Evolutionary conservation across 2,888 invertebrate genomes (phyloP).

Genomic region (Trissolcus brochymenae): DNA sequence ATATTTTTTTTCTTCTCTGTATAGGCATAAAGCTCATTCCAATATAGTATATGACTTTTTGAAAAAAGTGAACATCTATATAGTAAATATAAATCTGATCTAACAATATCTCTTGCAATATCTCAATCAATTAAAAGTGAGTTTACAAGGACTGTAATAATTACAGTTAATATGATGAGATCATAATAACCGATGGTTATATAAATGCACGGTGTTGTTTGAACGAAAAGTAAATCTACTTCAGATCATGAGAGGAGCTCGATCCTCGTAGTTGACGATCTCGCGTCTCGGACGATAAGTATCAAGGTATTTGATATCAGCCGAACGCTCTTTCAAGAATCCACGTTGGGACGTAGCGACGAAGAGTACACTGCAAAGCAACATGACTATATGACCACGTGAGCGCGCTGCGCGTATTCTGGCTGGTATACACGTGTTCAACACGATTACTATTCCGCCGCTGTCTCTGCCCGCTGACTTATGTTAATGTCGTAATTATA

Average conservation of each 20-base stretch:
- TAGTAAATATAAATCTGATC: background rate
- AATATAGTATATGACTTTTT: too few species aligned
- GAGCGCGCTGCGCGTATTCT: slow-evolving; percentile 50
- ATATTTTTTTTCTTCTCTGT: too few species aligned
- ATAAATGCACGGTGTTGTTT: slow-evolving; percentile 35
- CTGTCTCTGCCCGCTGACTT: slow-evolving; percentile 73
- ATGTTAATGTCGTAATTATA: slow-evolving; percentile 77
- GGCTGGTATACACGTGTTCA: slow-evolving; percentile 69
- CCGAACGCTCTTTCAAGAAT: slow-evolving; percentile 58
- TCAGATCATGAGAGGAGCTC: slow-evolving; percentile 55
- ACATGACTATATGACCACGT: slow-evolving; percentile 54
- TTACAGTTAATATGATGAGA: slow-evolving; percentile 14
- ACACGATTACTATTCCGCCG: slow-evolving; percentile 74
- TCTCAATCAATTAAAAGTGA: slow-evolving; percentile 31
- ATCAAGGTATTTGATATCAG: slow-evolving; percentile 66
- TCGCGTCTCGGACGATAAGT: slow-evolving; percentile 61
- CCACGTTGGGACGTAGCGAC: slow-evolving; percentile 38
- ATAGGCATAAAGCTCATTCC: too few species aligned
- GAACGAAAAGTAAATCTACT: slow-evolving; percentile 54
- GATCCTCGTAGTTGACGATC: slow-evolving; percentile 56
- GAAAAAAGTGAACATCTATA: background rate
- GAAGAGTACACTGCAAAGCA: slow-evolving; percentile 45
- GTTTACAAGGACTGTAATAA: slow-evolving; percentile 30
- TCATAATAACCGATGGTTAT: too few species aligned
- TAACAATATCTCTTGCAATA: background rate